Percentiles rank a stretch among this genome's conserved stretches.
phyloP scores from a whole-genome alignment of 2,797 vertebrate species.

The Premnoplex brunnescens region DNA sequence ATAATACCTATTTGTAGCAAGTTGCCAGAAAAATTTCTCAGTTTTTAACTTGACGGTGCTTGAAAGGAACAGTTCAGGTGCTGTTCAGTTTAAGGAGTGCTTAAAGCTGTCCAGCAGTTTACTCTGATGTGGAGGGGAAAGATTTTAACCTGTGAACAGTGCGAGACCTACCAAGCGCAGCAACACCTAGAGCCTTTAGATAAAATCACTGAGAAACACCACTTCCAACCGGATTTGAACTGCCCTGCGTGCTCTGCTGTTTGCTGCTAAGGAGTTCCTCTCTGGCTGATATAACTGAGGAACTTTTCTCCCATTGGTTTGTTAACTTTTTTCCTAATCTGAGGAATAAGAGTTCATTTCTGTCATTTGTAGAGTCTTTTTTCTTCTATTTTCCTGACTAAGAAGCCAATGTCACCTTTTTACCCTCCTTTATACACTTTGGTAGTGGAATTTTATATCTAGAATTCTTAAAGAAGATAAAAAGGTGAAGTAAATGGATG shows the following conservation, averaged over 20 bases:
- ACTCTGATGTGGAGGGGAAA: background rate
- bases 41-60: background rate
- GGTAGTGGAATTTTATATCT: background rate
- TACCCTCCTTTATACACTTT: background rate
- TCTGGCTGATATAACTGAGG: background rate
- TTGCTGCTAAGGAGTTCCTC: background rate
- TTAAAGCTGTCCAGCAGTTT: background rate
- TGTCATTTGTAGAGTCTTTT: background rate
- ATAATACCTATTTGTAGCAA: background rate
- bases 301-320: background rate
- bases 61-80: background rate
- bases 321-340: background rate
- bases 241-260: background rate
- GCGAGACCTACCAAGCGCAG: accelerated
- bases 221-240: background rate
- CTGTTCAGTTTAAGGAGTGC: background rate
- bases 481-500: background rate
- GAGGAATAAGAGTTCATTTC: background rate
- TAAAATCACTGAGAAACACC: background rate
- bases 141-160: background rate
- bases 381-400: background rate
- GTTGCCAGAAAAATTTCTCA: background rate
- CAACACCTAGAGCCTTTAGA: background rate
- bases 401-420: background rate
- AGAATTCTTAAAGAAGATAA: background rate